Conservation (phyloP, 2,888 invertebrate species). For the Melanotus villosus region DNA sequence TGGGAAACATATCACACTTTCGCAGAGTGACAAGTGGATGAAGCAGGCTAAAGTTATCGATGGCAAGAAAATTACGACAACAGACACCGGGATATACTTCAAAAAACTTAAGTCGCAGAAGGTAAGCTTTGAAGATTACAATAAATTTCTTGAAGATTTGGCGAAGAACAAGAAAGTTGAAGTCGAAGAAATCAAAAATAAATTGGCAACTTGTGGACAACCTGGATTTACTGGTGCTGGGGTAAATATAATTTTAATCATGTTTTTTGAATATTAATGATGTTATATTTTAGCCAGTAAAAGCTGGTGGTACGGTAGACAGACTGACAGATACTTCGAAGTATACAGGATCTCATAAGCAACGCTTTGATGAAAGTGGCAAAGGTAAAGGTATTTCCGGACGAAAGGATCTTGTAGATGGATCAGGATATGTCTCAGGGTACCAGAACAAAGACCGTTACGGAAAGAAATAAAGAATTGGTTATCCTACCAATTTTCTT, state of each 20-base stretch:
- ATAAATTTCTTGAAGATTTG: constrained; percentile 88
- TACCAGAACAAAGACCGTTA: constrained; percentile 88
- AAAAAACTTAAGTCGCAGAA: constrained; percentile 91
- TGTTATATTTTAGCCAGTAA: constrained; percentile 58
- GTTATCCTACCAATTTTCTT: not conserved
- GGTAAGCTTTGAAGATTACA: constrained; percentile 83
- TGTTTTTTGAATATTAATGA: constrained; percentile 24
- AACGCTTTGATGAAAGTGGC: constrained; percentile 87
- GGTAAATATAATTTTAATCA: constrained; percentile 54
- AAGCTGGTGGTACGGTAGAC: constrained; percentile 73
- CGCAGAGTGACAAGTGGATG: constrained; percentile 97
- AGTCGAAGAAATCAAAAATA: constrained; percentile 82
- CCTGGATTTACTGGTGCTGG: constrained; percentile 75
- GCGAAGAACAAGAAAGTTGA: constrained; percentile 89
- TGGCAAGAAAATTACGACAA: constrained; percentile 89
- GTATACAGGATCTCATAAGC: constrained; percentile 90
- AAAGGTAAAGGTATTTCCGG: constrained; percentile 91
- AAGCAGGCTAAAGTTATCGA: constrained; percentile 91
- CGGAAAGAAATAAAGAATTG: constrained; percentile 72
- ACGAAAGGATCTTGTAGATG: constrained; percentile 76
- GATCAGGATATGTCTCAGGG: constrained; percentile 86
- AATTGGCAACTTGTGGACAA: constrained; percentile 84
- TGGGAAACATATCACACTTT: constrained; percentile 87
- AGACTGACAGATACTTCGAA: constrained; percentile 89
- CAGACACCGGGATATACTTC: constrained; percentile 93